Percentiles rank a stretch among this genome's conserved stretches.
These are phyloP conservation scores for Leuciscus waleckii DNA, from an alignment of 2,797 vertebrate genomes.

Conservation along the genomic window DNA sequence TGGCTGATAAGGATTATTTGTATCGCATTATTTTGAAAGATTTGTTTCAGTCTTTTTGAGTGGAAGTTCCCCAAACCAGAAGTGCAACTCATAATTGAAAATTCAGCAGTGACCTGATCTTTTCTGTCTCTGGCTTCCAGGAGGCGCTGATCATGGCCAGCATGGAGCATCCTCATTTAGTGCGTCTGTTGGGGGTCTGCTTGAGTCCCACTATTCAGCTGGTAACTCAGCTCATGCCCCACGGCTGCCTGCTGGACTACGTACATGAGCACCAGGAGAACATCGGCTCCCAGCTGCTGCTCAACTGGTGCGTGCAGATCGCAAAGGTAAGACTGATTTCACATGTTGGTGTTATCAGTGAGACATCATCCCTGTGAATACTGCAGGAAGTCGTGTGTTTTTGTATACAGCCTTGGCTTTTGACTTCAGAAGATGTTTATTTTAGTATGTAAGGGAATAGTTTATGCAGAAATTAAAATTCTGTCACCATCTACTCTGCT, in stretches of 20 bases:
- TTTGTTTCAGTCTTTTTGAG: background rate
- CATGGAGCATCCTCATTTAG: slow-evolving; percentile 88
- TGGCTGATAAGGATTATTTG: background rate
- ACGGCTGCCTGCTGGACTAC: slow-evolving; percentile 88
- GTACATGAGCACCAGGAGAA: slow-evolving; percentile 89
- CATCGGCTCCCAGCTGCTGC: slow-evolving; percentile 87
- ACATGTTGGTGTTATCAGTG: background rate
- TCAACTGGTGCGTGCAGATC: slow-evolving; percentile 91
- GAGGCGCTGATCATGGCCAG: slow-evolving; percentile 91
- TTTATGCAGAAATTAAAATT: background rate
- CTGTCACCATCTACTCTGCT: background rate
- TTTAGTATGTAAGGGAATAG: background rate
- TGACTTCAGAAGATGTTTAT: background rate
- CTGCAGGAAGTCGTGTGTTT: background rate
- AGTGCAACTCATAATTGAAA: background rate
- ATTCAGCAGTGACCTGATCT: background rate
- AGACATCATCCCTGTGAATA: background rate
- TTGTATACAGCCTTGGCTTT: background rate
- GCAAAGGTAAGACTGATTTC: slow-evolving; percentile 83
- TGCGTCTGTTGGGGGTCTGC: slow-evolving; percentile 85
- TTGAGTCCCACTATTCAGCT: slow-evolving; percentile 86
- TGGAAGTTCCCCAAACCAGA: background rate
- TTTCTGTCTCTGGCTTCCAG: slow-evolving; percentile 64
- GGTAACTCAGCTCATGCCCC: slow-evolving; percentile 89
- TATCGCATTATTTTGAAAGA: background rate